Base-by-base conservation (phyloP, 2,888 invertebrate genomes). In the Arrhopalites spinosus region DNA sequence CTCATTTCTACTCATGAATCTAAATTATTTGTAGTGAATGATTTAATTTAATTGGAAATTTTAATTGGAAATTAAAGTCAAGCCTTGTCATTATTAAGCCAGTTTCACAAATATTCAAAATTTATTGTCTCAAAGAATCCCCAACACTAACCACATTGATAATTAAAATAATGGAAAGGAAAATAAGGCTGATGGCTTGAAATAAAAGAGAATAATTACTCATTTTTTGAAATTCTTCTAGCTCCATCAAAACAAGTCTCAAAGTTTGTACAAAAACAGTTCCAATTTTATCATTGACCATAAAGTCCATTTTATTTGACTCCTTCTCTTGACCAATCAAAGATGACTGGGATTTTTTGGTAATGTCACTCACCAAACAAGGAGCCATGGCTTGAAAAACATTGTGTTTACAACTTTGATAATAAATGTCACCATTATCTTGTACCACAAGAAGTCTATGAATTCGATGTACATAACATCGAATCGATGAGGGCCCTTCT, bases 361-460 rank as follows among this genome's bases (percentile, higher is more conserved):
- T 53, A 20, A 15, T 63, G 30, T 5, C 63, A n/a, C 11, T 15
- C 1, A n/a, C 23, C 5, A n/a, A 5, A 3, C 36, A 45, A 1
- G 71, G 61, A 8, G 61, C 30, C 20, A 71, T 71, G 3, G 43
- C 29, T 1, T 61, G 15, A 13, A 43, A 61, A 27, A 71, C 25
- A 20, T 71, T 71, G 20, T 71, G 71, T 2, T 23, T 61, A 30
- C 71, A 71, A 43, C 13, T 61, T 11, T 27, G 20, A 25, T 36
- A 71, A 8, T 61, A 23, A 23, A 71, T 30, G 20, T 71, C 27
- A 11, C 71, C 71, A 29, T 61, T 71, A 13, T 27, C 25, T 56
- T 61, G 61, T 59, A 71, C 61, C 11, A 71, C 15, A 17, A 71
- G 20, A 7, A 71, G 56, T n/a, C 71, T 20, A 23, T 56, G 53